Percentiles rank a stretch among this genome's conserved stretches.
Conservation (phyloP, 2,888 invertebrate species). For the Micoletzkya japonica region DNA sequence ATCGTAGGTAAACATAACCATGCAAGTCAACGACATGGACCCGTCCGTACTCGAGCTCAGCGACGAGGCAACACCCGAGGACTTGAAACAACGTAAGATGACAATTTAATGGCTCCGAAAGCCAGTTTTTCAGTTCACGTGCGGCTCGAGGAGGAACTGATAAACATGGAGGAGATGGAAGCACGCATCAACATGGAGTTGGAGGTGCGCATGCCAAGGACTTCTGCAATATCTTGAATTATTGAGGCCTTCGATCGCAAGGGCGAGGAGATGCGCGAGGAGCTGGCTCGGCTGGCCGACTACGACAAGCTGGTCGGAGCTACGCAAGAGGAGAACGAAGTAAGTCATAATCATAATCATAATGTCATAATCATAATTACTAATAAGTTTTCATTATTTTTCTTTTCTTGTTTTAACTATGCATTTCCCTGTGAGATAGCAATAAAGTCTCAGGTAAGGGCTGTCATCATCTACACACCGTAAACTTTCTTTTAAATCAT, state of each 20-base stretch:
- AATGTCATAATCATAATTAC: neutral
- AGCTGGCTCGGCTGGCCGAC: slow-evolving; percentile 75
- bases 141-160: slow-evolving; percentile 57
- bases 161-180: slow-evolving; percentile 49
- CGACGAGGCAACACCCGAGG: slow-evolving; percentile 34
- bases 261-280: slow-evolving; percentile 69
- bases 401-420: no score
- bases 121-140: slow-evolving; percentile 48
- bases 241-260: slow-evolving; percentile 55
- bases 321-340: slow-evolving; percentile 18
- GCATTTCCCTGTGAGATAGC: no score
- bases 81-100: slow-evolving; percentile 44
- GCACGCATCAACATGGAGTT: slow-evolving; percentile 40
- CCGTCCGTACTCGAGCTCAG: slow-evolving; percentile 34
- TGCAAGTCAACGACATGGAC: slow-evolving; percentile 42
- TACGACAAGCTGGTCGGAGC: slow-evolving; percentile 9
- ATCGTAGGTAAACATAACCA: neutral
- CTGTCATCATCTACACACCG: no score
- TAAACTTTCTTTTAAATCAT: neutral
- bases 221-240: no score
- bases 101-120: neutral
- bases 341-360: neutral
- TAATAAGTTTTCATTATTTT: no score
- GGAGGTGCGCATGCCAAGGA: slow-evolving; percentile 68
- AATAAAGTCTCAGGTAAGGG: no score